These are phyloP conservation scores for Neosilurus hyrtlii DNA, from an alignment of 2,797 vertebrate genomes.

Conservation along the genomic window DNA sequence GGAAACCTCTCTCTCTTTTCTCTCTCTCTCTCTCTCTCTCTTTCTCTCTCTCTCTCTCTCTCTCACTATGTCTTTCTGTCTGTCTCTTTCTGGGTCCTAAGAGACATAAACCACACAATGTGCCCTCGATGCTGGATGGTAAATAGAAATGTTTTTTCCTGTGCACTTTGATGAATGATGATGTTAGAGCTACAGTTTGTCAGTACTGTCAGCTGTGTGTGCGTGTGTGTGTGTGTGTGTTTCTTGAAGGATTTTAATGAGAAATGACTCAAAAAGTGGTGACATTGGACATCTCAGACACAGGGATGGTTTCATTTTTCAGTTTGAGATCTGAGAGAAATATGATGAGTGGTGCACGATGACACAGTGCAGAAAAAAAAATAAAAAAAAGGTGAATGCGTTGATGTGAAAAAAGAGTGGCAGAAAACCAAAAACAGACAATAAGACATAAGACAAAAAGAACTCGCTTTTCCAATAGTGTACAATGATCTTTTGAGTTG, in stretches of 20 bases:
- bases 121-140: conserved; percentile 16
- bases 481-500: background rate
- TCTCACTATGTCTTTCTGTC: background rate
- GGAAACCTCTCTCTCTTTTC: background rate
- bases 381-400: background rate
- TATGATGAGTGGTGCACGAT: background rate
- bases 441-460: too few species aligned
- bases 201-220: conserved; percentile 17
- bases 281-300: background rate
- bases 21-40: background rate
- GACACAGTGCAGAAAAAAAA: background rate
- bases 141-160: conserved; percentile 12
- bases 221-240: conserved; percentile 15
- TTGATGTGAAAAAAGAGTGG: too few species aligned
- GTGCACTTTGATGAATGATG: conserved; percentile 10
- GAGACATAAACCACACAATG: background rate
- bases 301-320: background rate
- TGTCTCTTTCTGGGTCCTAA: background rate
- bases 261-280: background rate
- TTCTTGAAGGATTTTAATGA: background rate
- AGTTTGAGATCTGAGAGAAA: background rate
- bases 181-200: conserved; percentile 18
- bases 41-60: background rate
- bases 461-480: too few species aligned
- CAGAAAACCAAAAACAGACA: background rate